Base-by-base conservation (phyloP, 2,113 vertebrate genomes). In the Solea senegalensis region DNA sequence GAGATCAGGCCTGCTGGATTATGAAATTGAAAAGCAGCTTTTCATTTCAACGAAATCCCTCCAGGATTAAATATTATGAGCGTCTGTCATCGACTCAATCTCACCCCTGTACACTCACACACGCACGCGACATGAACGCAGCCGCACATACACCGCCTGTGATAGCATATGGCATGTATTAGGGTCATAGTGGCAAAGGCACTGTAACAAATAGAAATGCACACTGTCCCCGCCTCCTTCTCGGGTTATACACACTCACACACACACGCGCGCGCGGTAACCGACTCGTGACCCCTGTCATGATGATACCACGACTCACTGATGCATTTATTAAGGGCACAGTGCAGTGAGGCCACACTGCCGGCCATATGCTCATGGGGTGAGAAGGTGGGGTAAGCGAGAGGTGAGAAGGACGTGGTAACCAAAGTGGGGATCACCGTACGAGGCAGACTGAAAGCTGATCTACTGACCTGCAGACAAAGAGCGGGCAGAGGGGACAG, bases 21-120 rank as follows among this genome's bases (percentile, higher is more conserved):
- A 89, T 91, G 82, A 91, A 91, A 90, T 88, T 91, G 80, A 90
- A 91, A 92, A 92, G 88, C 91, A 88, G 89, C 89, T 92, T 92
- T 92, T 90, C 85, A 90, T 92, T 88, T 91, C 76, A 71, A 74
- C 74, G 40, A 91, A 92, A 91, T 91, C 91, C 87, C 82, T 78
- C 63, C 76, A 68, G 88, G 91, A 92, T 91, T 92, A 91, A 91
- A 89, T 86, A 90, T 90, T 87, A 88, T 83, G 86, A 90, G 73
- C 88, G 72, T 90, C 89, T 90, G 91, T 92, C 89, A 88, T 64
- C 52, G 81, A 69, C 81, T 78, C 79, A 53, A 59, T 81, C 58
- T 80, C 34, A 62, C 64, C 59, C 39, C 55, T 50, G n/a, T 40
- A 3, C 14, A 10, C 43, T 14, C 48, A 61, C 48, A 11, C 45